Percentiles rank a stretch among this genome's conserved stretches.
These are phyloP conservation scores for Lordiphosa mommai DNA, from an alignment of 1,140 invertebrate species.

Conservation along the genomic window DNA sequence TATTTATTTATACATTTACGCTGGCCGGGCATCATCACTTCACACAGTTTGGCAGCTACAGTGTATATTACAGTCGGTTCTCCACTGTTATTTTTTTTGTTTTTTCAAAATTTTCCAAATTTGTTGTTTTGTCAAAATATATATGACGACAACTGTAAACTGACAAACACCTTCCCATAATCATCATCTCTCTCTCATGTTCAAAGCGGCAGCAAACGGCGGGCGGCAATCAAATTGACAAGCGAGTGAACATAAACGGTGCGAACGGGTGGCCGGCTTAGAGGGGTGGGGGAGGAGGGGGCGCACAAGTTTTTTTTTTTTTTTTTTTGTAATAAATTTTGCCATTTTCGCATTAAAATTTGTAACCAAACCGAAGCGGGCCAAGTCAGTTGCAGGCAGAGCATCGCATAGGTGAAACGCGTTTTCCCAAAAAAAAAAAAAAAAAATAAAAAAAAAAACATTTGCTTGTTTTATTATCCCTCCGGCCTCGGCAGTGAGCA, in stretches of 20 bases:
- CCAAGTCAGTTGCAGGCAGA: constrained; percentile 1
- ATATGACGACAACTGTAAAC: constrained; percentile 30
- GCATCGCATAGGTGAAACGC: constrained; percentile 11
- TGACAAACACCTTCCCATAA: constrained; percentile 67
- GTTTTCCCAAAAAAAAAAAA: not conserved
- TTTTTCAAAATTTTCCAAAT: no score
- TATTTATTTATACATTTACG: no score
- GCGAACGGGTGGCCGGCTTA: constrained; percentile 9
- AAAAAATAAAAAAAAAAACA: no score
- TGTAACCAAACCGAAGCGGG: constrained; percentile 51
- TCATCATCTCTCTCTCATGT: constrained; percentile 34
- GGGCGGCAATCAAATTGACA: constrained; percentile 67
- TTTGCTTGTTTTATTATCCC: no score
- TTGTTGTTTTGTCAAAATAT: no score
- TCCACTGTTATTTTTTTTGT: no score
- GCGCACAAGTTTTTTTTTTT: constrained; percentile 1
- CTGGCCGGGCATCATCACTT: no score
- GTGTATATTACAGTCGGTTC: no score
- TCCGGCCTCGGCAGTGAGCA: not conserved
- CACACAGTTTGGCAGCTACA: no score
- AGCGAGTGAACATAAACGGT: constrained; percentile 64
- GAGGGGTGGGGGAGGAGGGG: not conserved
- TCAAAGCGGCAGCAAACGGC: constrained; percentile 48
- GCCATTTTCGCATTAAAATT: constrained; percentile 78
- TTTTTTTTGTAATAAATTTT: constrained; percentile 68